Evolutionary conservation across 2,113 vertebrate species (phyloP).

Genomic region (Recurvirostra avosetta): DNA sequence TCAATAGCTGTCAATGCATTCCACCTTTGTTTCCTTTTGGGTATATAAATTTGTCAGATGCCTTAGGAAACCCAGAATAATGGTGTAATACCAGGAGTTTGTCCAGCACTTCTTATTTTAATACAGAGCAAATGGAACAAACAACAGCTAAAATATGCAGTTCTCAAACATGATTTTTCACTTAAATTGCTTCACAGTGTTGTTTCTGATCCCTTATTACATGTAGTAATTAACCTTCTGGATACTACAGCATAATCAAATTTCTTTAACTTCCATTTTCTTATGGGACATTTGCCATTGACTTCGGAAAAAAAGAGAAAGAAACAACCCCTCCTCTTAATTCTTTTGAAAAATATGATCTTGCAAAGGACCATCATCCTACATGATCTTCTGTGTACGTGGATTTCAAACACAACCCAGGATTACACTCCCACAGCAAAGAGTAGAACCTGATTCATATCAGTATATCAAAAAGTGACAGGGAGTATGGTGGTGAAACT

Average conservation of each 20-base stretch:
- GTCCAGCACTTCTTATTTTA: background rate
- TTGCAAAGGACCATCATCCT: background rate
- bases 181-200: background rate
- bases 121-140: background rate
- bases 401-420: background rate
- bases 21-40: background rate
- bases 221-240: background rate
- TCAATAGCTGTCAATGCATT: background rate
- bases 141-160: background rate
- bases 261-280: background rate
- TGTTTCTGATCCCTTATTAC: background rate
- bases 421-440: background rate
- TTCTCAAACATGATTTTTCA: background rate
- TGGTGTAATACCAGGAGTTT: background rate
- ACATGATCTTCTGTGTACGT: background rate
- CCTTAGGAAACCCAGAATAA: background rate
- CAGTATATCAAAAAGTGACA: background rate
- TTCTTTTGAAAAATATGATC: background rate
- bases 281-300: background rate
- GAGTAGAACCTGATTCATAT: background rate
- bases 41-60: background rate
- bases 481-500: background rate
- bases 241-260: background rate
- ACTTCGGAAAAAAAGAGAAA: background rate
- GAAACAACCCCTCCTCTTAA: background rate